Evolutionary conservation across 64 coral and sea anemone genomes (phyloP).

Genomic region (Dendronephthya gigantea): DNA sequence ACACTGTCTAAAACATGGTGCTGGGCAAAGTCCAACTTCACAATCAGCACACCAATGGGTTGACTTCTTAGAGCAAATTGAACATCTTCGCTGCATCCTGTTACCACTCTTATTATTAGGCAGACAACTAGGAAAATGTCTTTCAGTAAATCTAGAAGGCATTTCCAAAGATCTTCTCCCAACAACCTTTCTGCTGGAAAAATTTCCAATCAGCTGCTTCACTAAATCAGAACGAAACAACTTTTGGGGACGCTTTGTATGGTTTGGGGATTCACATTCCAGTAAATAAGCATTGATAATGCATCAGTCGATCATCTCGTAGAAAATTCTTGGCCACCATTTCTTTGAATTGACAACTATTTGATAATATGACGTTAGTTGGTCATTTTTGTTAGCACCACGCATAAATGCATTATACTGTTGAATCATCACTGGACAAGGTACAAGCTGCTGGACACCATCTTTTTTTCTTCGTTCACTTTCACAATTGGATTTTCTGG

Average conservation of each 20-base stretch:
- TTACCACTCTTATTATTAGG: background rate
- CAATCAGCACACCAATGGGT: too few relatives aligned
- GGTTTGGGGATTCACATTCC: conserved; percentile 9
- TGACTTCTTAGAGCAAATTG: too few relatives aligned
- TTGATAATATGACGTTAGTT: conserved; percentile 34
- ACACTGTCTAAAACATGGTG: too few relatives aligned
- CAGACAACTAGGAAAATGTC: background rate
- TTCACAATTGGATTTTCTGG: background rate
- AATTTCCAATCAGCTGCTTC: conserved; percentile 30
- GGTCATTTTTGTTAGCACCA: conserved; percentile 43
- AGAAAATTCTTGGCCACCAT: conserved; percentile 51
- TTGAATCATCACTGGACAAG: too few relatives aligned
- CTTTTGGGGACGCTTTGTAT: background rate
- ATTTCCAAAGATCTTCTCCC: background rate
- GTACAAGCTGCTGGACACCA: too few relatives aligned
- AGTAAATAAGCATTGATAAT: conserved; percentile 36
- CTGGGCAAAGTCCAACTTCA: too few relatives aligned
- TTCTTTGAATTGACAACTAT: conserved; percentile 28
- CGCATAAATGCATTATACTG: background rate
- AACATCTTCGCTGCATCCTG: background rate
- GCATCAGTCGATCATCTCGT: conserved; percentile 33
- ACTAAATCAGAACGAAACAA: conserved; percentile 23
- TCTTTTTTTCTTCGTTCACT: background rate
- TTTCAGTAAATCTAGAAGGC: background rate
- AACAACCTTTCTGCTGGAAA: background rate